A percentile compares a stretch with the other conserved stretches of the same genome.
phyloP scores from a whole-genome alignment of 2,797 vertebrate genomes.

The Cuculus canorus region DNA sequence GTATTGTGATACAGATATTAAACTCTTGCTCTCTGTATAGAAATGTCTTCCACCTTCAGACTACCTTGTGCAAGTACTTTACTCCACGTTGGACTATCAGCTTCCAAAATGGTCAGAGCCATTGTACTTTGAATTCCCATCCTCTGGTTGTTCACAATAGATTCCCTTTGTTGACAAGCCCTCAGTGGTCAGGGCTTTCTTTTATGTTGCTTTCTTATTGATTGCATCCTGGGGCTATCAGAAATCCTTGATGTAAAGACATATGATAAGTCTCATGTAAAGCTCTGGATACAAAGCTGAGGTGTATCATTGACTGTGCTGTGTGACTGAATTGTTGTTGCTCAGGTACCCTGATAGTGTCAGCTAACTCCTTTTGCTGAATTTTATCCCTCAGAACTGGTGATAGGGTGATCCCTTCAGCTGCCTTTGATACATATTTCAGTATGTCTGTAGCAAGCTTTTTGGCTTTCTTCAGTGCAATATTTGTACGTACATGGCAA shows the following conservation, averaged over 20 bases:
- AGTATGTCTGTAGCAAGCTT: constrained; percentile 4
- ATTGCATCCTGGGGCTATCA: constrained; percentile 16
- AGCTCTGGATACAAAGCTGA: background rate
- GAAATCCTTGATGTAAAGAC: constrained; percentile 22
- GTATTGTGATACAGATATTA: background rate
- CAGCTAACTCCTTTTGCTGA: background rate
- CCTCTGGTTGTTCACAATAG: background rate
- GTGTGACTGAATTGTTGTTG: background rate
- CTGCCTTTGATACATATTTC: constrained; percentile 24
- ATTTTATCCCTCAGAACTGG: background rate
- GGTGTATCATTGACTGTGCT: background rate
- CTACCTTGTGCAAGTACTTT: background rate
- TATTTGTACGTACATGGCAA: constrained; percentile 45
- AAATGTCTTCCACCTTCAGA: background rate
- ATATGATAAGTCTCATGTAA: background rate
- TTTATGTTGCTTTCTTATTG: constrained; percentile 28
- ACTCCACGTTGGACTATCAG: background rate
- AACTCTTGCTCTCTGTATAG: background rate
- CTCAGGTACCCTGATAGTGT: constrained; percentile 19
- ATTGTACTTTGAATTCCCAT: background rate
- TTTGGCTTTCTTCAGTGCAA: constrained; percentile 52
- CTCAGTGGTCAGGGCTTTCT: constrained; percentile 19
- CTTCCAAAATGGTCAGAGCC: background rate
- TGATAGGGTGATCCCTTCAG: background rate
- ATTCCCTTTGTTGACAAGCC: background rate